Conservation (phyloP, 2,888 invertebrate genomes). For the Rhyacophila evoluta region DNA sequence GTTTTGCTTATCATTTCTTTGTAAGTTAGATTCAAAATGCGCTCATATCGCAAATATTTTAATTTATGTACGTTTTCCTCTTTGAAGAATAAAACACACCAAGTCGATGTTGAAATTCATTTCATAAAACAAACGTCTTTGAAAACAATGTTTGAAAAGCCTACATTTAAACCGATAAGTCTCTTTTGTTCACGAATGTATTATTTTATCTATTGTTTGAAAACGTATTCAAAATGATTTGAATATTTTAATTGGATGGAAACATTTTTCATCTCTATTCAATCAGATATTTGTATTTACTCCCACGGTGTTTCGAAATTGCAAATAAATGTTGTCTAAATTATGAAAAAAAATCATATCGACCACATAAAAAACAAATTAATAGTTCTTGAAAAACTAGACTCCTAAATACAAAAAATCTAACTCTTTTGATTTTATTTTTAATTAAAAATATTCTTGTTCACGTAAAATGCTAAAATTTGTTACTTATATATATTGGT, state of each 20-base stretch:
- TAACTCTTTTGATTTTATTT: too few relatives aligned
- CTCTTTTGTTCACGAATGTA: background rate
- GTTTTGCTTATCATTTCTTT: background rate
- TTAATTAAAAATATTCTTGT: too few relatives aligned
- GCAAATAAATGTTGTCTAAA: background rate
- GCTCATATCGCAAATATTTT: background rate
- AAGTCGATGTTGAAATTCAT: background rate
- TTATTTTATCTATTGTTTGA: background rate
- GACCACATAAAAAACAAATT: too few relatives aligned
- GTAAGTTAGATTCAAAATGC: background rate
- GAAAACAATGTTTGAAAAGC: slow-evolving; percentile 9
- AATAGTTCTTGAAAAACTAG: too few relatives aligned
- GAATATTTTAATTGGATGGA: slow-evolving; percentile 4
- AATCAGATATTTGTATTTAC: background rate
- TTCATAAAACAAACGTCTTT: background rate
- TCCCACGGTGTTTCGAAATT: background rate
- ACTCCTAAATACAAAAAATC: too few relatives aligned
- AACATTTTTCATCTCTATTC: slow-evolving; percentile 10
- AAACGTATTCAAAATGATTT: slow-evolving; percentile 8
- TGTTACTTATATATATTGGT: too few relatives aligned
- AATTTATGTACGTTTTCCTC: background rate
- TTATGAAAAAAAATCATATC: background rate
- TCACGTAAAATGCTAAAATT: too few relatives aligned
- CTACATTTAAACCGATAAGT: slow-evolving; percentile 8
- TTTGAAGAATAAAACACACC: background rate